Base-by-base conservation (phyloP, 1,140 invertebrate species). In the Drosophila asahinai region DNA sequence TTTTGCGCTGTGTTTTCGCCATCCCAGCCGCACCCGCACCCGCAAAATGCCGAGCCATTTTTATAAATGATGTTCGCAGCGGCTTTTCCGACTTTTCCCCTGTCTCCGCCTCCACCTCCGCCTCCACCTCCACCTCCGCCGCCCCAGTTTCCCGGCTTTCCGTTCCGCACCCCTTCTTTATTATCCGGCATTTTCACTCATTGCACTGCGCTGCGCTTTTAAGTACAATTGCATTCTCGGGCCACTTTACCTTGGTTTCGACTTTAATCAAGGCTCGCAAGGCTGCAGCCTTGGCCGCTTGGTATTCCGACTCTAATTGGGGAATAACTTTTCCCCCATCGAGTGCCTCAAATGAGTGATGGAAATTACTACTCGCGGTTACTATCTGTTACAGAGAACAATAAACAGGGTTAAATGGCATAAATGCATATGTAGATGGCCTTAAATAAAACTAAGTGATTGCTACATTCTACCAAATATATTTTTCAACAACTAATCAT, bases 61-160 rank as follows among this genome's bases (percentile, higher is more conserved):
- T 78, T 81, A 81, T 84, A 81, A 84, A 84, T 87, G 66, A 87
- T 87, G 84, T 83, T 89, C 83, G 47, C 77, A 60, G 55, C 55
- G 59, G 80, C 76, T 80, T 83, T 80, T 63, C 77, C 76, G 27
- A 47, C 33, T 52, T 25, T 38, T 14, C 8, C 22, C 22, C 15
- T 7, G n/a, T 11, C 12, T 9, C 33, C 9, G 4, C n/a, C 30
- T 7, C 15, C 30, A 6, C 25, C 25, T 27, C 12, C 19, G 19
- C 19, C 19, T 19, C 19, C 30, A 3, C 15, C 33, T 4, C 22
- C 33, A 4, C 11, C 38, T 2, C 30, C 11, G 7, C 30, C 15
- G 5, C 12, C 14, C 40, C 12, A 15, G 5, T 5, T 42, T 19
- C 25, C 25, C 27, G 3, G 3, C 33, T 14, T 15, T 17, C 22